Evolutionary conservation across 2,113 vertebrate species (phyloP), one percentile per base, ranked within the genome.

Genomic region (Corythaeola cristata): DNA sequence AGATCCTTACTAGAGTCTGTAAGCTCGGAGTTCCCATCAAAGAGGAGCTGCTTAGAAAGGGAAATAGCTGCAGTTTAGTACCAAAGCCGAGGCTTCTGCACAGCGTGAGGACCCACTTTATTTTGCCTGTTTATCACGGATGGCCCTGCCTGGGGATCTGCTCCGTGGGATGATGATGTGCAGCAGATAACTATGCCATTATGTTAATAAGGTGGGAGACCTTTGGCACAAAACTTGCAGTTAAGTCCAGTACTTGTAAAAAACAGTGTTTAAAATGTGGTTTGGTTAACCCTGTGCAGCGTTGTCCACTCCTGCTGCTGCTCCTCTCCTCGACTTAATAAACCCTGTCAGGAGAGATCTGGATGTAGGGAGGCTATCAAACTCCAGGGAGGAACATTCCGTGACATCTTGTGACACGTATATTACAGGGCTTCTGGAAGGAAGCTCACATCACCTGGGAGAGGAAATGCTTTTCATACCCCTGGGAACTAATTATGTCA

Each of bases 401-500:
- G 3, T 88, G 94, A 79, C 92, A 85, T 17, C 78, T 24, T 16
- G 64, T 73, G 62, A 79, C 93, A 76, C 15, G 50, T n/a, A 2
- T 72, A 52, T 78, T 53, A 45, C 67, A 12, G 6, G 5, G 52
- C 35, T 73, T 55, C 39, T 72, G 81, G 79, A 49, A 86, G 90
- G 93, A 30, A 56, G 45, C 44, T 76, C 39, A 1, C 72, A 35
- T 93, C 89, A 72, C 92, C 79, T 77, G 79, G 77, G 81, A 93
- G 86, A 75, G 74, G 79, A 93, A 59, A 56, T 9, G 37, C 60
- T 87, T 74, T 59, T 47, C 69, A 12, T 64, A 23, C 91, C 67
- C 86, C 64, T 45, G 72, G 95, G 95, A 95, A 13, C 86, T 81
- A 56, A 96, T 96, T 92, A 92, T 69, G 64, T 45, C 86, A 19